phyloP scores from a whole-genome alignment of 2,113 vertebrate species.

The Pluvianellus socialis region DNA sequence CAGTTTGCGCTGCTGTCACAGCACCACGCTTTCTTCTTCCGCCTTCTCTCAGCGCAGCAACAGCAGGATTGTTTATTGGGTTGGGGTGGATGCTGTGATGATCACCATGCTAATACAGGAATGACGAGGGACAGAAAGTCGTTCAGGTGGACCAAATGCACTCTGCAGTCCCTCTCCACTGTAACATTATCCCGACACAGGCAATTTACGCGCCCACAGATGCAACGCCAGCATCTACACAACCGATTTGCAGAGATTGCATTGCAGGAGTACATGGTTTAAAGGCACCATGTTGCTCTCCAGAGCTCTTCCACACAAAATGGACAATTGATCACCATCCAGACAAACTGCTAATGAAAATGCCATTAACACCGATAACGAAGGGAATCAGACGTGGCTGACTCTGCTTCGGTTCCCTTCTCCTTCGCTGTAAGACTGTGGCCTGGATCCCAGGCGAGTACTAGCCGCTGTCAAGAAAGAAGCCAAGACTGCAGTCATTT shows the following conservation, averaged over 20 bases:
- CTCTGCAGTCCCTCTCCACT: background rate
- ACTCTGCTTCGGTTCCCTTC: background rate
- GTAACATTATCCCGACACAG: background rate
- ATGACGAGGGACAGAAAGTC: rapidly evolving
- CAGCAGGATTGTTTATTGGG: background rate
- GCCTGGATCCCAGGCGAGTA: background rate
- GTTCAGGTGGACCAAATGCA: background rate
- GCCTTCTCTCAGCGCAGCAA: background rate
- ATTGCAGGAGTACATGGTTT: rapidly evolving
- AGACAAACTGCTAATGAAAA: background rate
- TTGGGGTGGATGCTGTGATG: background rate
- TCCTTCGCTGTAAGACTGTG: background rate
- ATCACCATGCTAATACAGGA: background rate
- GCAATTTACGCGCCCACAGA: background rate
- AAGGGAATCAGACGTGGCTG: rapidly evolving
- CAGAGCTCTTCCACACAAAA: background rate
- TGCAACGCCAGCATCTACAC: background rate
- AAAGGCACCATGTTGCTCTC: background rate
- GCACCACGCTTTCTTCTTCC: background rate
- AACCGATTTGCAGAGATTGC: background rate
- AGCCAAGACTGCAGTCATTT: background rate
- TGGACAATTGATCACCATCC: background rate
- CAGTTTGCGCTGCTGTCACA: background rate
- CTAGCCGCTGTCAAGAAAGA: background rate
- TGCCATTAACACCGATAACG: background rate